phyloP scores from a whole-genome alignment of 2,113 vertebrate species.

The Centrocercus urophasianus region DNA sequence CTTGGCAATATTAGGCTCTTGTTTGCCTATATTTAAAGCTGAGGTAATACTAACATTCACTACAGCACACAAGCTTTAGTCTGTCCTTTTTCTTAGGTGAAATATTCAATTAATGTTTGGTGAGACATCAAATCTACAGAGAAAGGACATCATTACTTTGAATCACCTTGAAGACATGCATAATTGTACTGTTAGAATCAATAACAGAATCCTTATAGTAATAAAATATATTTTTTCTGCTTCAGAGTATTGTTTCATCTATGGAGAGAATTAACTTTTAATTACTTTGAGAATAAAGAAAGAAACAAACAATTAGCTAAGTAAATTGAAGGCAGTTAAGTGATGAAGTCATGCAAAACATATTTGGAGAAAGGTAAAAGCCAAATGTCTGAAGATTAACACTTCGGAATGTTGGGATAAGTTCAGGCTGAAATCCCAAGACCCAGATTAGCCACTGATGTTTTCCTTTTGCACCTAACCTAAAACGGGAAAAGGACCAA shows the following conservation, averaged over 20 bases:
- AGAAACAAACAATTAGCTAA: conserved; percentile 50
- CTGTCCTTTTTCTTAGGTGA: background rate
- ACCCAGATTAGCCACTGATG: background rate
- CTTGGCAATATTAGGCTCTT: background rate
- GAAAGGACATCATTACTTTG: conserved; percentile 25
- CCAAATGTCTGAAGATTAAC: conserved; percentile 22
- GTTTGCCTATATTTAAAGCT: background rate
- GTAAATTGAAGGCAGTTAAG: background rate
- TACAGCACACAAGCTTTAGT: background rate
- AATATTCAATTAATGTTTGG: conserved; percentile 11
- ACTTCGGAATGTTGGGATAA: background rate
- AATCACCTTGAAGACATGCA: conserved; percentile 13
- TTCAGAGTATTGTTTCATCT: conserved; percentile 15
- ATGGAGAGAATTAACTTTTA: conserved; percentile 49
- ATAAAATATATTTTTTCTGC: conserved; percentile 24
- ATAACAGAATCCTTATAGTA: conserved; percentile 33
- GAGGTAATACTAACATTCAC: background rate
- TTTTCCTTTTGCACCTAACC: conserved; percentile 10
- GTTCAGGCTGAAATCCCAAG: background rate
- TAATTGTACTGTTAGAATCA: conserved; percentile 23
- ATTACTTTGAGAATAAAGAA: conserved; percentile 54
- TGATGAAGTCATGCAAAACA: background rate
- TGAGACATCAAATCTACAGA: conserved; percentile 20
- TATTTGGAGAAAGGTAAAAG: conserved; percentile 33
- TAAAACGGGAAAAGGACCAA: conserved; percentile 13